Evolutionary conservation across 2,797 vertebrate species (phyloP).

Genomic region (Coendou prehensilis): DNA sequence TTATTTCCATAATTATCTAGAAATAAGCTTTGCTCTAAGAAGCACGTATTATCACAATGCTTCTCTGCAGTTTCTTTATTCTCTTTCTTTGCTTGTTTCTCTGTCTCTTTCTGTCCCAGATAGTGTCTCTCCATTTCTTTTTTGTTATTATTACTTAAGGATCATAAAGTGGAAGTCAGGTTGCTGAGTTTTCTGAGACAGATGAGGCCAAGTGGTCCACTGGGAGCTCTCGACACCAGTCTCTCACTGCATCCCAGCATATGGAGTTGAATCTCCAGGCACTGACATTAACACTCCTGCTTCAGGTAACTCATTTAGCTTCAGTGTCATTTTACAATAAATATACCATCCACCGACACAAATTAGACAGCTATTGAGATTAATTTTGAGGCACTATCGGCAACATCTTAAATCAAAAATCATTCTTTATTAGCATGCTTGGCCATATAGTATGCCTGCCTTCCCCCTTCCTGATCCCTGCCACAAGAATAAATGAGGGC

Average conservation of each 20-base stretch:
- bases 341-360: constrained; percentile 92
- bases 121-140: constrained; percentile 51
- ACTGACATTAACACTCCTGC: constrained; percentile 91
- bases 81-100: not conserved
- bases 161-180: constrained; percentile 89
- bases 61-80: constrained; percentile 53
- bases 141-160: constrained; percentile 89
- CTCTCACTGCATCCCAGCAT: constrained; percentile 84
- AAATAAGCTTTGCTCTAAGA: constrained; percentile 70
- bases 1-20: constrained; percentile 72
- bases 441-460: constrained; percentile 84
- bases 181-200: constrained; percentile 87
- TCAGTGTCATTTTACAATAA: constrained; percentile 93
- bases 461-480: constrained; percentile 86
- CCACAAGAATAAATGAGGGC: constrained; percentile 93
- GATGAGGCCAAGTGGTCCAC: constrained; percentile 87
- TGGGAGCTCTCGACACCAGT: constrained; percentile 87
- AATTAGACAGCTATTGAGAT: constrained; percentile 95
- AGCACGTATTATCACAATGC: constrained; percentile 13
- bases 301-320: constrained; percentile 93
- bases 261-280: constrained; percentile 89
- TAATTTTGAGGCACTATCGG: constrained; percentile 92
- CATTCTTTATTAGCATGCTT: constrained; percentile 91
- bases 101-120: constrained; percentile 26
- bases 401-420: constrained; percentile 93